Conservation (phyloP, 2,888 invertebrate species). For the Xestia ashworthii region DNA sequence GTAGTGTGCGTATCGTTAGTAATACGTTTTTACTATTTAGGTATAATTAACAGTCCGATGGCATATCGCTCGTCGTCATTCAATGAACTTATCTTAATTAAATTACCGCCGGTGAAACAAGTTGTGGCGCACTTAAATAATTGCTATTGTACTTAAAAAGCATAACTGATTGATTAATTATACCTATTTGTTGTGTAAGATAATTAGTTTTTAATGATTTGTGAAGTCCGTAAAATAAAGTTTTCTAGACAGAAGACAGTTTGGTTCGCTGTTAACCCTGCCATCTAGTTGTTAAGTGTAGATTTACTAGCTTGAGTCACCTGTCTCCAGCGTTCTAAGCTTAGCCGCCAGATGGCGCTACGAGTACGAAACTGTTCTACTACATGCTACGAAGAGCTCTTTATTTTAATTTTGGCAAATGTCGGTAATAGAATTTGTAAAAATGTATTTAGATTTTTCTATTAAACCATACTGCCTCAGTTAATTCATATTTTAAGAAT, state of each 20-base stretch:
- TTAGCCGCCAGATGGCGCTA: slow-evolving; percentile 75
- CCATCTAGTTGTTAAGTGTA: slow-evolving; percentile 73
- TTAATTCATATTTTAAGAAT: not conserved
- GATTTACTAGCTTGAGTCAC: slow-evolving; percentile 48
- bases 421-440: not conserved
- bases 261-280: slow-evolving; percentile 42
- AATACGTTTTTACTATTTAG: slow-evolving; percentile 57
- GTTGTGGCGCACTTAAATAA: slow-evolving; percentile 13
- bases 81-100: slow-evolving; percentile 69
- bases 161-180: slow-evolving; percentile 24
- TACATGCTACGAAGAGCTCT: not conserved
- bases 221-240: not conserved
- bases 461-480: not conserved
- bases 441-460: not conserved
- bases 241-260: not conserved
- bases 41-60: slow-evolving; percentile 38
- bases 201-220: not conserved
- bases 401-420: not conserved
- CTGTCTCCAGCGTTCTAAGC: slow-evolving; percentile 57
- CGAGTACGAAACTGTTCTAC: slow-evolving; percentile 18
- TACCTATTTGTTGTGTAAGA: slow-evolving; percentile 9
- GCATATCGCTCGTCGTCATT: slow-evolving; percentile 50
- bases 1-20: slow-evolving; percentile 58
- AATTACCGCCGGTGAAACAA: slow-evolving; percentile 38
- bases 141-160: slow-evolving; percentile 30